Percentiles rank a stretch among this genome's conserved stretches.
Evolutionary conservation across 2,888 invertebrate genomes (phyloP).

Genomic region (Cephus spinipes): DNA sequence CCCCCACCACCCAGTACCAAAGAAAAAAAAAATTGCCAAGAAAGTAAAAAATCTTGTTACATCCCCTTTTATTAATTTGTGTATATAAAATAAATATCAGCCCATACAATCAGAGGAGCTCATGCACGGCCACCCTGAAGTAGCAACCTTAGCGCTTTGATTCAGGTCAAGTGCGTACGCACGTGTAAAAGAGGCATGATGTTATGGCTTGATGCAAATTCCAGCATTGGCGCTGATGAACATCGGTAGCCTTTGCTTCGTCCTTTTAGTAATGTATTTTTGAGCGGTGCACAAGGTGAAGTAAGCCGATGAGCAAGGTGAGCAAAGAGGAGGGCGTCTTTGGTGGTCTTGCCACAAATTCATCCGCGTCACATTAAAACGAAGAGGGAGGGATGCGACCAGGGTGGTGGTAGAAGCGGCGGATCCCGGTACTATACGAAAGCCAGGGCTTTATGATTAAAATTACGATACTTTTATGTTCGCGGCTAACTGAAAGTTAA

Average conservation of each 20-base stretch:
- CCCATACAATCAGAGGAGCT: background rate
- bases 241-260: conserved; percentile 15
- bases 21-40: background rate
- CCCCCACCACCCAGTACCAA: background rate
- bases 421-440: conserved; percentile 28
- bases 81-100: background rate
- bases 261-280: conserved; percentile 35
- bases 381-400: conserved; percentile 6
- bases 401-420: background rate
- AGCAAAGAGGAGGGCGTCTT: conserved; percentile 32
- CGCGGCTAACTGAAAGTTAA: conserved; percentile 58
- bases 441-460: conserved; percentile 49
- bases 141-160: background rate
- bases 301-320: background rate
- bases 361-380: conserved; percentile 45
- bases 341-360: conserved; percentile 56
- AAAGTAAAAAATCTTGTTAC: background rate
- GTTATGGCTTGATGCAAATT: conserved; percentile 45
- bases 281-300: conserved; percentile 30
- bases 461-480: conserved; percentile 57
- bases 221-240: conserved; percentile 35
- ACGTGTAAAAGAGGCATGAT: background rate
- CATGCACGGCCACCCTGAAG: background rate
- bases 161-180: background rate
- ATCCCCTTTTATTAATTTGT: conserved; percentile 7